Conservation (phyloP, 92 coral and sea anemone genomes). For the Hydrozoanthus gracilis region DNA sequence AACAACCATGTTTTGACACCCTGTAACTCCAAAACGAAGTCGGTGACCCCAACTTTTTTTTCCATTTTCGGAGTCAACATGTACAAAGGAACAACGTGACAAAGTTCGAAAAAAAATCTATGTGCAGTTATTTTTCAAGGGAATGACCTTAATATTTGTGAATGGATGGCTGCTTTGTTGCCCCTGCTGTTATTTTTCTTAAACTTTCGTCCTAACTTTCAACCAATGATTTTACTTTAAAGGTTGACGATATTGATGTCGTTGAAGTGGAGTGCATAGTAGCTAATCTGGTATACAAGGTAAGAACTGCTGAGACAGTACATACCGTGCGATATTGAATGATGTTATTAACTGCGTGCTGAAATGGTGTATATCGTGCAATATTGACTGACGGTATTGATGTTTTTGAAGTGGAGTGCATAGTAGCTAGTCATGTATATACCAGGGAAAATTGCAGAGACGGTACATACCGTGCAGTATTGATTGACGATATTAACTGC, state of each 20-base stretch:
- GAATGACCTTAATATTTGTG: too few species aligned
- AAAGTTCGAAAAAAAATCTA: too few species aligned
- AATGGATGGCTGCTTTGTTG: too few species aligned
- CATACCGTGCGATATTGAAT: not conserved
- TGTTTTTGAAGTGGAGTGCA: slow-evolving; percentile 91
- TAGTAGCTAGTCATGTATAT: slow-evolving; percentile 91
- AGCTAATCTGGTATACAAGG: slow-evolving; percentile 95
- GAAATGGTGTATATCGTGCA: not conserved
- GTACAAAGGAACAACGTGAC: too few species aligned
- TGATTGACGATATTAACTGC: not conserved
- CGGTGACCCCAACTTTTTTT: too few species aligned
- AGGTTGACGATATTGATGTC: slow-evolving; percentile 94
- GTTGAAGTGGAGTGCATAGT: slow-evolving; percentile 95
- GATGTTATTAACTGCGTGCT: not conserved
- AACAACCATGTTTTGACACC: too few species aligned
- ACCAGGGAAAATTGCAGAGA: slow-evolving; percentile 57
- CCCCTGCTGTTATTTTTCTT: too few species aligned
- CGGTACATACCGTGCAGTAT: not conserved
- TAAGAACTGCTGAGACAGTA: slow-evolving; percentile 27
- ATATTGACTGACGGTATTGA: slow-evolving; percentile 86
- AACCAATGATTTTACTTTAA: not conserved
- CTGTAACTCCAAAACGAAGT: too few species aligned
- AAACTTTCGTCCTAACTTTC: too few species aligned
- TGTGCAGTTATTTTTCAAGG: too few species aligned
- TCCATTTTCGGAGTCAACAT: too few species aligned